Evolutionary conservation across 2,113 vertebrate species (phyloP).

Genomic region (Arothron firmamentum): DNA sequence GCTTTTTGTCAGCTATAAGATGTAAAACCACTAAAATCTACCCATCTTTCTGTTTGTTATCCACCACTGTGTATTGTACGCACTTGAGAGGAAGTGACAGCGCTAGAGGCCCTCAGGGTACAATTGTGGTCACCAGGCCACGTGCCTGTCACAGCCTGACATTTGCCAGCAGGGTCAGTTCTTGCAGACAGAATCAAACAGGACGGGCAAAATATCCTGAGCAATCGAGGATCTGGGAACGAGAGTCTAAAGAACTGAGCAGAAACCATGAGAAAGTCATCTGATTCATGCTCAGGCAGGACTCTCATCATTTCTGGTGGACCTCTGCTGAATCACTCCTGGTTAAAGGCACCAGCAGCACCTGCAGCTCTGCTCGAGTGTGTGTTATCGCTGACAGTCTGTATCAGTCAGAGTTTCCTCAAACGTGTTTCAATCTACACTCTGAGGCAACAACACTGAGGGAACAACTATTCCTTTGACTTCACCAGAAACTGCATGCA

Average conservation of each 20-base stretch:
- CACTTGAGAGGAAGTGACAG: conserved; percentile 69
- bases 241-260: conserved; percentile 23
- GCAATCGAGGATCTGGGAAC: conserved; percentile 17
- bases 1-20: conserved; percentile 28
- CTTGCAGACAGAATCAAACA: conserved; percentile 64
- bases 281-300: not conserved
- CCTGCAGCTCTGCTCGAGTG: conserved; percentile 30
- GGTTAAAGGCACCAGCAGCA: conserved; percentile 57
- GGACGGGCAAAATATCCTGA: conserved; percentile 37
- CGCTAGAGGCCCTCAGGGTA: conserved; percentile 50
- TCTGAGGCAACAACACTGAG: not conserved
- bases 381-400: conserved; percentile 19
- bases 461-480: too few relatives aligned
- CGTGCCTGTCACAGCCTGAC: conserved; percentile 69
- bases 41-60: conserved; percentile 43
- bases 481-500: too few relatives aligned
- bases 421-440: not conserved
- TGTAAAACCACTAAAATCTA: conserved; percentile 36
- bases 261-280: not conserved
- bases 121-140: conserved; percentile 54
- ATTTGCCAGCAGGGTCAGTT: conserved; percentile 71
- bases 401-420: too few relatives aligned
- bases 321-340: conserved; percentile 23
- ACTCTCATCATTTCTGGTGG: conserved; percentile 5
- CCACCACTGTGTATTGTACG: conserved; percentile 31